Percentiles rank a stretch among this genome's conserved stretches.
These are phyloP conservation scores for Harpagifer antarcticus DNA, from an alignment of 2,797 vertebrate species.

Conservation along the genomic window DNA sequence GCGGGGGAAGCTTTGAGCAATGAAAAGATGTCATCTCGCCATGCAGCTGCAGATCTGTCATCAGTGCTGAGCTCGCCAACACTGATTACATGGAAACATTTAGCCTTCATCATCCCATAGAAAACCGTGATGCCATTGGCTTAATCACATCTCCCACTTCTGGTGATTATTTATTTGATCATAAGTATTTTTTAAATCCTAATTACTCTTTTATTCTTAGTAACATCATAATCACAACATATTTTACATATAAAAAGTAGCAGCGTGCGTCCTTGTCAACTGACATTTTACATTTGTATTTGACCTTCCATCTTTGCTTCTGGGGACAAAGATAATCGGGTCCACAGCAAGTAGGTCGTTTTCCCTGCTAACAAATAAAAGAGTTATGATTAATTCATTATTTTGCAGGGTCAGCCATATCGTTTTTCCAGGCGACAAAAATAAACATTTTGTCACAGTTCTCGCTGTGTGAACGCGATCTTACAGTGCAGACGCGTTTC, in stretches of 20 bases:
- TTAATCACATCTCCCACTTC: constrained; percentile 40
- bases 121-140: constrained; percentile 20
- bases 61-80: constrained; percentile 15
- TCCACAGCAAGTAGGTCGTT: neutral
- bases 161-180: constrained; percentile 35
- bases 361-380: neutral
- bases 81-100: constrained; percentile 61
- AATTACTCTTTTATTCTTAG: constrained; percentile 26
- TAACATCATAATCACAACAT: constrained; percentile 4
- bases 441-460: too few relatives aligned
- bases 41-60: constrained; percentile 56
- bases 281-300: neutral
- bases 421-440: too few relatives aligned
- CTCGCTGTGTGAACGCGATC: too few relatives aligned
- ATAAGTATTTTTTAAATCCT: constrained; percentile 19
- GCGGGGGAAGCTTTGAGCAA: constrained; percentile 33
- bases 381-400: neutral
- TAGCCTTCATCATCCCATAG: constrained; percentile 24
- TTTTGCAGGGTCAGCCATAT: neutral
- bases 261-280: neutral
- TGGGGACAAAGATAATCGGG: too few relatives aligned
- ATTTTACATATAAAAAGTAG: constrained; percentile 1
- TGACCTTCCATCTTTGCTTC: too few relatives aligned
- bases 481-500: too few relatives aligned
- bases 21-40: constrained; percentile 36